Conservation (phyloP, 2,888 invertebrate genomes). For the Acronicta leporina region DNA sequence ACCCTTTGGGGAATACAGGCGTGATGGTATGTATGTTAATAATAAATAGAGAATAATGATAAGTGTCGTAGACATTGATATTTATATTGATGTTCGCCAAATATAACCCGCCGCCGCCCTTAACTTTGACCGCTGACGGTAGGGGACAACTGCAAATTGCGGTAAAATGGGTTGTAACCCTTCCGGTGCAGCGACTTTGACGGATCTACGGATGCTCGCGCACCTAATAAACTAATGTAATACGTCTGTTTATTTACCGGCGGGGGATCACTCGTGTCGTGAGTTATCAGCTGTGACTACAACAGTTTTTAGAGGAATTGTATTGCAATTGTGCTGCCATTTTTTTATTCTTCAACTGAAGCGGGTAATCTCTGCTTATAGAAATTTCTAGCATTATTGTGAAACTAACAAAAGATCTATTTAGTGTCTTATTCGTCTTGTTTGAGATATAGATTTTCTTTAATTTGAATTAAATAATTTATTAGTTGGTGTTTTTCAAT, state of each 20-base stretch:
- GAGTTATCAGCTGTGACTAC: conserved; percentile 39
- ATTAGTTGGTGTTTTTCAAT: too few species aligned
- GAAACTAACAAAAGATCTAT: too few species aligned
- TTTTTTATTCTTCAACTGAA: neutral
- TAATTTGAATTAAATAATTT: too few species aligned
- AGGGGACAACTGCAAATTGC: conserved; percentile 80
- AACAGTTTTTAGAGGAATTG: conserved; percentile 4
- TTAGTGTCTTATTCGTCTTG: too few species aligned
- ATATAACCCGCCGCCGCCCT: conserved; percentile 39
- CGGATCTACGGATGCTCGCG: conserved; percentile 80
- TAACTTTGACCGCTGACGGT: conserved; percentile 48
- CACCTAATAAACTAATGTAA: conserved; percentile 86
- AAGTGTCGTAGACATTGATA: too few species aligned
- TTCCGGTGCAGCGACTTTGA: conserved; percentile 79
- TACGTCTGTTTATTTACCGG: conserved; percentile 51
- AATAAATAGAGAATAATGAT: too few species aligned
- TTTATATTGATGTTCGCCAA: neutral
- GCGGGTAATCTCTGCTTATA: neutral
- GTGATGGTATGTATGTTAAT: too few species aligned
- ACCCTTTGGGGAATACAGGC: too few species aligned
- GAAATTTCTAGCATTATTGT: too few species aligned
- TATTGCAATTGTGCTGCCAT: conserved; percentile 1
- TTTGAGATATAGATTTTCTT: too few species aligned
- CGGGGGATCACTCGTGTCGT: conserved; percentile 28
- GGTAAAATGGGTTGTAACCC: conserved; percentile 82